Percentiles rank a stretch among this genome's conserved stretches.
phyloP scores from a whole-genome alignment of 2,113 vertebrate species.

The Ammospiza nelsoni region DNA sequence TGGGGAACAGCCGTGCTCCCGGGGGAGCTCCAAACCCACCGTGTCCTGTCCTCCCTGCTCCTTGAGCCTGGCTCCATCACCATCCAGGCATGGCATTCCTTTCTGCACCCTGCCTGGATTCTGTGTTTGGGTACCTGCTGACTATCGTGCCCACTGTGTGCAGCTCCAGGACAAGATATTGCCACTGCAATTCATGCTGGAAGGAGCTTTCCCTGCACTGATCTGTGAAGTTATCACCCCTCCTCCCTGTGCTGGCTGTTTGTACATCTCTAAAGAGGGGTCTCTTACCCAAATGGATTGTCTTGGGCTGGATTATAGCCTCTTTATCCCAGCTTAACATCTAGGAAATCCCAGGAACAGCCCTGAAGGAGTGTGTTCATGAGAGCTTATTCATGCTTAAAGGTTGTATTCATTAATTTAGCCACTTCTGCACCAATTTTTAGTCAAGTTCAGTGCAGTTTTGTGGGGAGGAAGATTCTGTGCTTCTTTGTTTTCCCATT shows the following conservation, averaged over 20 bases:
- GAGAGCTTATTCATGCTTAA: background rate
- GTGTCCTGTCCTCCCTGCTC: background rate
- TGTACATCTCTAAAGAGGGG: background rate
- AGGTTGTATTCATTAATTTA: background rate
- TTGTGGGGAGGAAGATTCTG: background rate
- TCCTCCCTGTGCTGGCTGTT: background rate
- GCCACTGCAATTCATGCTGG: accelerated
- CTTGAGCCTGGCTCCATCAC: background rate
- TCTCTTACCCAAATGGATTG: background rate
- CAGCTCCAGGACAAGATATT: accelerated
- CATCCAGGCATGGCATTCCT: accelerated
- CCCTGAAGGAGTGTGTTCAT: background rate
- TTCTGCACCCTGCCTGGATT: background rate
- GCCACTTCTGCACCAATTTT: background rate
- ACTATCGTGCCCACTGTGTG: accelerated
- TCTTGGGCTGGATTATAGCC: background rate
- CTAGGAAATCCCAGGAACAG: background rate
- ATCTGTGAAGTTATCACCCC: background rate
- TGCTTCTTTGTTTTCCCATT: background rate
- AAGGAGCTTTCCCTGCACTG: background rate
- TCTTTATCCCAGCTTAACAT: background rate
- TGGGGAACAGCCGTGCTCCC: background rate
- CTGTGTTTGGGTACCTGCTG: background rate
- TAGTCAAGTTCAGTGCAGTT: background rate
- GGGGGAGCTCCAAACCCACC: background rate